These are phyloP conservation scores for Apus apus DNA, from an alignment of 2,113 vertebrate genomes.

Conservation along the genomic window DNA sequence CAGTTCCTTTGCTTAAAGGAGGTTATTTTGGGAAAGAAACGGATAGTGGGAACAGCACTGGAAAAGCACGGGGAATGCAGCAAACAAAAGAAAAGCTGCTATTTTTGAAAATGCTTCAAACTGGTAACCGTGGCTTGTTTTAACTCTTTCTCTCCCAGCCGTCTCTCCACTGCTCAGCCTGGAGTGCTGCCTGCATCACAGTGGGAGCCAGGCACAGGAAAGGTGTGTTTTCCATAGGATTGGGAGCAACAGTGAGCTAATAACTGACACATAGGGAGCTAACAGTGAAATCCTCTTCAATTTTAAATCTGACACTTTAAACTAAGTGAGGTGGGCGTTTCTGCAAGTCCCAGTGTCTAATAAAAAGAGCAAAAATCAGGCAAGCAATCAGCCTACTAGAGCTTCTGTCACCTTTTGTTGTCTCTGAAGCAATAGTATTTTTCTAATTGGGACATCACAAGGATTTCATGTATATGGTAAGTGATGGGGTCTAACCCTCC, in stretches of 20 bases:
- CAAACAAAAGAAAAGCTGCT: constrained; percentile 51
- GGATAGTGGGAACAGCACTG: constrained; percentile 4
- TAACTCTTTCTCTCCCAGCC: not conserved
- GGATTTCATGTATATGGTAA: not conserved
- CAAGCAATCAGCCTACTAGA: not conserved
- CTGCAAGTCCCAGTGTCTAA: not conserved
- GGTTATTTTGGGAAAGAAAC: constrained; percentile 40
- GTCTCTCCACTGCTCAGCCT: not conserved
- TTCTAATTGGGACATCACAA: not conserved
- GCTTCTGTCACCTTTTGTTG: not conserved
- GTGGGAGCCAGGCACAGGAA: rapidly evolving
- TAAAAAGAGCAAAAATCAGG: not conserved
- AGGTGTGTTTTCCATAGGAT: not conserved
- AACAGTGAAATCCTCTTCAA: not conserved
- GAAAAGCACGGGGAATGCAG: constrained; percentile 3
- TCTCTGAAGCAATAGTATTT: not conserved
- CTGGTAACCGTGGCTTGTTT: not conserved
- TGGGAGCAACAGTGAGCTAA: not conserved
- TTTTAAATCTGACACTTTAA: not conserved
- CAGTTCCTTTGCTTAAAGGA: not conserved
- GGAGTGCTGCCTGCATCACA: rapidly evolving
- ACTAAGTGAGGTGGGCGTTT: not conserved
- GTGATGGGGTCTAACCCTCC: not conserved
- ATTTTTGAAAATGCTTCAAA: not conserved
- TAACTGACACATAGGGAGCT: not conserved